Percentiles rank a stretch among this genome's conserved stretches.
Conservation (phyloP, 2,797 vertebrate species). For the Pristis pectinata region DNA sequence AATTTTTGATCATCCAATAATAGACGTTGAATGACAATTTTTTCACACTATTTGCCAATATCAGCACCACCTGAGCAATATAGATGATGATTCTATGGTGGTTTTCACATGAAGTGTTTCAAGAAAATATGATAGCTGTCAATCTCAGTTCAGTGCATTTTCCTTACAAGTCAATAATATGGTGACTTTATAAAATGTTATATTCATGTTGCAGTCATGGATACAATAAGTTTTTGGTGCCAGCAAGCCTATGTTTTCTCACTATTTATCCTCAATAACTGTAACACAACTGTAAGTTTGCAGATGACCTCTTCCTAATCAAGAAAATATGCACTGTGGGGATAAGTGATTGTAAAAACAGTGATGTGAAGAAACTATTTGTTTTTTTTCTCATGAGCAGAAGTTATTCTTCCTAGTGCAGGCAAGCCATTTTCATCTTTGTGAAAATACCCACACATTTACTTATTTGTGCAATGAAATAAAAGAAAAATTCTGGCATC, state of each 20-base stretch:
- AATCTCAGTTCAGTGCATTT: not conserved
- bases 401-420: not conserved
- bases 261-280: not conserved
- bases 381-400: not conserved
- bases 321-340: not conserved
- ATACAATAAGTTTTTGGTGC: not conserved
- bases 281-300: not conserved
- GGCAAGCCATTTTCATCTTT: too few relatives aligned
- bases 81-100: not conserved
- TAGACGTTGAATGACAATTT: too few relatives aligned
- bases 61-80: not conserved
- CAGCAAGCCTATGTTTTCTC: not conserved
- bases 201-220: not conserved
- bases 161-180: not conserved
- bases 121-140: not conserved
- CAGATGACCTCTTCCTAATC: not conserved
- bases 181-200: not conserved
- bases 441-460: not conserved
- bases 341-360: not conserved
- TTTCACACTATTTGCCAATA: not conserved
- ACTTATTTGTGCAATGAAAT: too few relatives aligned
- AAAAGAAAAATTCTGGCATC: not conserved
- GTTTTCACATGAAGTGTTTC: not conserved
- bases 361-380: not conserved
- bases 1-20: too few relatives aligned